Evolutionary conservation across 2,888 invertebrate genomes (phyloP), one percentile per base, ranked within the genome.

Genomic region (Drosophila yooni): DNA sequence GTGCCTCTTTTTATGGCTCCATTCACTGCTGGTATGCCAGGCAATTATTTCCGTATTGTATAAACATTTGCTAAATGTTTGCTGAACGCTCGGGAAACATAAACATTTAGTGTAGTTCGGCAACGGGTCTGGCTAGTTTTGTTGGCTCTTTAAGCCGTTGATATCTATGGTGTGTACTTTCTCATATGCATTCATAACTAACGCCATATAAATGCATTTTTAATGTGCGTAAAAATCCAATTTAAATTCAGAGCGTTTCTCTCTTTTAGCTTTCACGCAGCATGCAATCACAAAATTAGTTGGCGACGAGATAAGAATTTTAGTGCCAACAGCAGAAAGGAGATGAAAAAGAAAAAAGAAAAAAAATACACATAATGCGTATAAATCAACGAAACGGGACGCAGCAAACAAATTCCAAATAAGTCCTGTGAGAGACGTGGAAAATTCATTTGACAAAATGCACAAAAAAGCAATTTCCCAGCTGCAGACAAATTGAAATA

Each of bases 241-340:
- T 91, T 91, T 92, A 91, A 91, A 91, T 91, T 92, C 91, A 92
- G 91, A 91, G 90, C 92, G 80, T 88, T 84, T 88, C 83, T 65
- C 70, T 58, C 54, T 60, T 71, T 57, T 56, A 48, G 65, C 67
- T 59, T 56, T 59, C 69, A 62, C 69, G 67, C 82, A 80, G 83
- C 81, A 71, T 85, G 85, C 85, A 85, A 85, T 85, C 85, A 81
- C 82, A 83, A 90, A 89, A 90, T 89, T 88, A 88, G 88, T 90
- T 90, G 83, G 70, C 77, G 81, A 80, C 89, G 86, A 89, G 85
- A 85, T 85, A 89, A 83, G 85, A 85, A 85, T 85, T 85, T 85
- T 81, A 89, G 87, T 82, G 81, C 69, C 70, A 69, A 48, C 25
- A 51, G 64, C 62, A 68, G 50, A 60, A 52, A 59, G 50, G 38